These are phyloP conservation scores for Corythornis vintsioides DNA, from an alignment of 2,113 vertebrate genomes.

Conservation along the genomic window DNA sequence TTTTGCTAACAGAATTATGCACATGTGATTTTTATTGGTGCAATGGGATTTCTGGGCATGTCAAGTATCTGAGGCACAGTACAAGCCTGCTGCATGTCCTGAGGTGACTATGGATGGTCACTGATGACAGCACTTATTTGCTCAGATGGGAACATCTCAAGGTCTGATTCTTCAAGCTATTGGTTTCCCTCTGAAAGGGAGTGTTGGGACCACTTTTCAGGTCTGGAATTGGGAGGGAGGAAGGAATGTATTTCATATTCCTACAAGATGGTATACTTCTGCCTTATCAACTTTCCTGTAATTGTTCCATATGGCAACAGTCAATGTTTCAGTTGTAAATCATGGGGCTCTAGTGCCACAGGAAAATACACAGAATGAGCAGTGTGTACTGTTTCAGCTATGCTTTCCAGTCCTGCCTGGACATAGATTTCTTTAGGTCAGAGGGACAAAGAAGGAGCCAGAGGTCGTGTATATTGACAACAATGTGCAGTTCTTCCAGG, in stretches of 20 bases:
- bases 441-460: background rate
- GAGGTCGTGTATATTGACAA: background rate
- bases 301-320: slow-evolving; percentile 1
- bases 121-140: background rate
- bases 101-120: background rate
- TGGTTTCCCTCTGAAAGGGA: background rate
- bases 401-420: background rate
- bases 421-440: slow-evolving; percentile 2
- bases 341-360: background rate
- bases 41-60: background rate
- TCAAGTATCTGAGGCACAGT: background rate
- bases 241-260: slow-evolving; percentile 37
- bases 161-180: background rate
- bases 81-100: background rate
- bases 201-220: background rate
- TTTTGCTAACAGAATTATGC: background rate
- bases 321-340: slow-evolving; percentile 26
- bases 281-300: slow-evolving; percentile 15
- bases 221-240: background rate
- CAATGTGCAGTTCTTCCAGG: background rate
- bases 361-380: slow-evolving; percentile 28
- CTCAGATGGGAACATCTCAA: background rate
- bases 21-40: background rate
- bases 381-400: background rate
- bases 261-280: background rate